These are phyloP conservation scores for Pachypsylla venusta DNA, from an alignment of 1,140 invertebrate species.

Conservation along the genomic window DNA sequence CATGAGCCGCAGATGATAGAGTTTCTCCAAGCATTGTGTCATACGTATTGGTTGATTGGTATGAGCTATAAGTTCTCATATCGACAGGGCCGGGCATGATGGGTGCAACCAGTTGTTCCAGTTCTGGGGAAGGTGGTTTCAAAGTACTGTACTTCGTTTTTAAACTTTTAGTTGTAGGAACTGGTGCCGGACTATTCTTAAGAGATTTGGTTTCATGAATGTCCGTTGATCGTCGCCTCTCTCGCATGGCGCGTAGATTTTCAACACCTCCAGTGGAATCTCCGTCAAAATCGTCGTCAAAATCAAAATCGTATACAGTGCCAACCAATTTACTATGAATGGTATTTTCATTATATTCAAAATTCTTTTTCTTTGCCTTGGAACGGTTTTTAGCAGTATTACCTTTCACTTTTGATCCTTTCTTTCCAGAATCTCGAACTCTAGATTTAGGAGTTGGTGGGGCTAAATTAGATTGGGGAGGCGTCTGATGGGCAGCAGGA, in stretches of 20 bases:
- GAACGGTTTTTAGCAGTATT: constrained; percentile 21
- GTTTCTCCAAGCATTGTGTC: background rate
- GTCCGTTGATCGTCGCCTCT: constrained; percentile 60
- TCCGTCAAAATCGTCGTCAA: constrained; percentile 57
- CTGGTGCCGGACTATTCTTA: constrained; percentile 30
- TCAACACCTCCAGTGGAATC: constrained; percentile 42
- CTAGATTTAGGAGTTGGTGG: constrained; percentile 19
- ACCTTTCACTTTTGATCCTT: constrained; percentile 25
- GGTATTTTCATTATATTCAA: constrained; percentile 33
- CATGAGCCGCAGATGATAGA: constrained; percentile 42
- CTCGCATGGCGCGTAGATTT: constrained; percentile 61
- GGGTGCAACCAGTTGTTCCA: constrained; percentile 38
- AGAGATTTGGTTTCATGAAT: constrained; percentile 43
- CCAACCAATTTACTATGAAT: constrained; percentile 64
- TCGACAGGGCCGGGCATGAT: constrained; percentile 67
- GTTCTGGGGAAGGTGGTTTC: constrained; percentile 19
- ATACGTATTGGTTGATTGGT: constrained; percentile 17
- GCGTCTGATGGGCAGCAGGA: constrained; percentile 49
- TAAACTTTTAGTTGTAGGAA: constrained; percentile 27
- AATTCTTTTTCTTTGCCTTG: constrained; percentile 24
- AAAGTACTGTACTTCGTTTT: constrained; percentile 28
- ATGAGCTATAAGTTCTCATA: constrained; percentile 64
- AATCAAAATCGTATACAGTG: constrained; percentile 74
- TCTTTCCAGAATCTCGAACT: background rate
- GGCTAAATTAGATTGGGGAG: constrained; percentile 49